Evolutionary conservation across 2,113 vertebrate species (phyloP), one percentile per base, ranked within the genome.

Genomic region (Cariama cristata): DNA sequence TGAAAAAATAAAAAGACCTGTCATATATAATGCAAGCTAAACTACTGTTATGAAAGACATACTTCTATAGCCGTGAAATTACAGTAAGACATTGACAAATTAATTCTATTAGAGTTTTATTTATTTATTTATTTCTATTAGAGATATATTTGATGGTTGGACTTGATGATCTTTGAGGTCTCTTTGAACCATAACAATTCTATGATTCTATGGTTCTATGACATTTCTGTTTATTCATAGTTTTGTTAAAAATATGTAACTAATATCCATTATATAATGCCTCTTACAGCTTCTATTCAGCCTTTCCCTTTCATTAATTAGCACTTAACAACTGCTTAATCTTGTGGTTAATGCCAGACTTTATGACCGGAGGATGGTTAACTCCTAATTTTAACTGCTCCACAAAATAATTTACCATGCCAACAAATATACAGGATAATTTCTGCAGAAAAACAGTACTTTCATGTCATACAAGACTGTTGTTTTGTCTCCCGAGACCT

Each of bases 301-400:
- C 23, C n/a, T 80, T 89, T 89, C 28, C 20, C 30, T 44, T 81
- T 81, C 58, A 86, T 62, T 93, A 80, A 50, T 94, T 80, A 76
- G 50, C 80, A 88, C 38, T 94, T 93, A 84, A 84, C 21, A 93
- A n/a, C 38, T 91, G 58, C 26, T 85, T 59, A 79, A 53, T 72
- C 58, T 75, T 89, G 7, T 67, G 84, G 64, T 81, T 92, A 97
- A 96, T 94, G 93, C 53, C n/a, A 86, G 88, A 93, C 30, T 33
- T 87, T 30, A 45, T 8, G 6, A 68, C 33, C 5, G 9, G 19
- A 91, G 12, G 16, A 40, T 93, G 8, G 35, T 26, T 63, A 90
- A 88, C 63, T 96, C 59, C 72, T 45, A 44, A 67, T 8, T 14
- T 47, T 86, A 94, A 90, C 27, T 55, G 20, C 22, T 64, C 62